Evolutionary conservation across 2,113 vertebrate species (phyloP), one percentile per base, ranked within the genome.

Genomic region (Brevimyrus niger): DNA sequence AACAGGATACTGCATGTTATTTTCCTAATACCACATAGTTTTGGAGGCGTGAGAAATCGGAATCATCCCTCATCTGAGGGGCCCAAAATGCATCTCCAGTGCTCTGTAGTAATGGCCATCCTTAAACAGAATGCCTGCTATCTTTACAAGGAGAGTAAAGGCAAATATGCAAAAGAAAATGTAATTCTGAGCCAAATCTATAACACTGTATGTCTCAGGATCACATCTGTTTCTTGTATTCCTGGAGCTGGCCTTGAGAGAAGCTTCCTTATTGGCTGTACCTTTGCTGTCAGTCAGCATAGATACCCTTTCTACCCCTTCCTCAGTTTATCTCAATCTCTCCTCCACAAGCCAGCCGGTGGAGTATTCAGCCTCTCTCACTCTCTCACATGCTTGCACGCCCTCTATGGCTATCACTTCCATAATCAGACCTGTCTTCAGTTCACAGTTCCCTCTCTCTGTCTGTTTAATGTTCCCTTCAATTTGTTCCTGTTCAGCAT

Each of bases 381-480:
- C 65, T 50, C 46, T 58, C 27, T 76, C 58, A 84, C 82, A 58
- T n/a, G 50, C 42, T 50, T 11, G n/a, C 84, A 76, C 73, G 50
- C 48, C 47, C 19, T 51, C 69, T 80, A n/a, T 80, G 88, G 69
- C 88, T 35, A 84, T 84, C 65, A 42, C 9, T 35, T 51, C 88
- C 82, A 38, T 35, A 42, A 35, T 51, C 88, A 84, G 50, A 85
- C 88, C 50, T 46, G 50, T 46, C 88, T 51, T 89, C 50, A 58
- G 19, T 50, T 27, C 38, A 44, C 48, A 42, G n/a, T 42, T 86
- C 8, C 19, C 47, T 53, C 50, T 44, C 19, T 44, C 17, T 61
- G 6, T 38, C 53, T 21, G 53, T 55, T 42, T 65, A 44, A 84
- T 47, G 82, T 85, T 48, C 48, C 31, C 31, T 46, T 88, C 44